Evolutionary conservation across 2,888 invertebrate genomes (phyloP).

Genomic region (Alviniconcha strummeri): DNA sequence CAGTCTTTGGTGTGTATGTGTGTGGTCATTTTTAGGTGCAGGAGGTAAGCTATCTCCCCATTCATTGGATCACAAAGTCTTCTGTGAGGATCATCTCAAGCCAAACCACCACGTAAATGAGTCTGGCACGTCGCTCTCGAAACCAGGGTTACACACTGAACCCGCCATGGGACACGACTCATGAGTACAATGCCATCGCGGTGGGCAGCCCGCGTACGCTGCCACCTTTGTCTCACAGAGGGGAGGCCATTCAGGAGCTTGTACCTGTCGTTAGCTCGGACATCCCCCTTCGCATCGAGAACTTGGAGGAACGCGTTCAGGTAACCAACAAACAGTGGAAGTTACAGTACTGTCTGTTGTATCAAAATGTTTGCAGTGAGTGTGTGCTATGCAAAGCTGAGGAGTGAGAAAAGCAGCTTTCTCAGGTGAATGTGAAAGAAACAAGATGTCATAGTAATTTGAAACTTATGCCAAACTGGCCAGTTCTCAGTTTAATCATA

Average conservation of each 20-base stretch:
- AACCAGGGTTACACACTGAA: constrained; percentile 41
- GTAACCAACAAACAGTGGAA: neutral
- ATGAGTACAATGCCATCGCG: constrained; percentile 51
- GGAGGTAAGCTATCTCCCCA: too few relatives aligned
- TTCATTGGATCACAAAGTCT: too few relatives aligned
- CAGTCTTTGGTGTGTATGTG: too few relatives aligned
- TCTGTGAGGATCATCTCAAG: too few relatives aligned
- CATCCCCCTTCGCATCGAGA: constrained; percentile 44
- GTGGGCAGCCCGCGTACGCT: constrained; percentile 40
- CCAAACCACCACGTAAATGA: constrained; percentile 11
- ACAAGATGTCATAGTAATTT: too few relatives aligned
- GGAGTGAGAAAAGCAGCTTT: neutral
- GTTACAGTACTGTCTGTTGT: neutral
- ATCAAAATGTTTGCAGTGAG: neutral
- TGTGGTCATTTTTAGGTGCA: too few relatives aligned
- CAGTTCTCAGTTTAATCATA: too few relatives aligned
- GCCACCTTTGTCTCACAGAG: constrained; percentile 25
- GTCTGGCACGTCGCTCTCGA: constrained; percentile 11
- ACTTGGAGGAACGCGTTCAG: constrained; percentile 64
- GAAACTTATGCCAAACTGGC: too few relatives aligned
- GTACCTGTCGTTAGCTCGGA: constrained; percentile 37
- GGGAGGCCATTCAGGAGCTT: constrained; percentile 35
- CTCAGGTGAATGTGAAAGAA: neutral
- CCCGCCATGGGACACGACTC: constrained; percentile 60
- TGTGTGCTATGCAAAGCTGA: neutral